These are phyloP conservation scores for Nothoprocta perdicaria DNA, from an alignment of 2,113 vertebrate genomes.

Conservation along the genomic window DNA sequence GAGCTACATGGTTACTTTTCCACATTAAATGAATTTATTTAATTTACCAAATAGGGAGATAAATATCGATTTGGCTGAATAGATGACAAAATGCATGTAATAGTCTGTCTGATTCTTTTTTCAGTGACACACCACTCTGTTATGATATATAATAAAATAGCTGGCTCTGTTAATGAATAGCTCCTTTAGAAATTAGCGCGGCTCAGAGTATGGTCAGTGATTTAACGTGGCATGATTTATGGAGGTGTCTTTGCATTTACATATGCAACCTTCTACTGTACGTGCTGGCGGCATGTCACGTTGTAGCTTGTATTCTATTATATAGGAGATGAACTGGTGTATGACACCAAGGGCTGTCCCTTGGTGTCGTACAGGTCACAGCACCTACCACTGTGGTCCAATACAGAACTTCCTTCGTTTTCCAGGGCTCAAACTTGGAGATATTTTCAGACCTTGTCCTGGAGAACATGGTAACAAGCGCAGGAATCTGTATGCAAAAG, in stretches of 20 bases:
- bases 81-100: not conserved
- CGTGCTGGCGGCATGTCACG: not conserved
- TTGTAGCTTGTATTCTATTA: not conserved
- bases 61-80: constrained; percentile 25
- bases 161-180: constrained; percentile 9
- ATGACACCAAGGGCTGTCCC: too few relatives aligned
- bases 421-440: constrained; percentile 37
- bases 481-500: not conserved
- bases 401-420: not conserved
- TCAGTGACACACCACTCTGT: not conserved
- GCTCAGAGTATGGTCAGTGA: not conserved
- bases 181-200: not conserved
- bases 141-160: not conserved
- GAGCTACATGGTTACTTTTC: not conserved
- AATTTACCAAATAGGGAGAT: not conserved
- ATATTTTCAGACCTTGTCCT: not conserved
- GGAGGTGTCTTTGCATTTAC: not conserved
- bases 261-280: not conserved
- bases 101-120: not conserved
- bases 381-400: not conserved
- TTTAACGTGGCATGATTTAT: constrained; percentile 12
- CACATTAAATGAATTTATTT: not conserved
- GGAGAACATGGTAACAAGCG: not conserved
- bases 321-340: not conserved
- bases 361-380: not conserved